Evolutionary conservation across 2,888 invertebrate genomes (phyloP).

Genomic region (Troglohyphantes excavatus): DNA sequence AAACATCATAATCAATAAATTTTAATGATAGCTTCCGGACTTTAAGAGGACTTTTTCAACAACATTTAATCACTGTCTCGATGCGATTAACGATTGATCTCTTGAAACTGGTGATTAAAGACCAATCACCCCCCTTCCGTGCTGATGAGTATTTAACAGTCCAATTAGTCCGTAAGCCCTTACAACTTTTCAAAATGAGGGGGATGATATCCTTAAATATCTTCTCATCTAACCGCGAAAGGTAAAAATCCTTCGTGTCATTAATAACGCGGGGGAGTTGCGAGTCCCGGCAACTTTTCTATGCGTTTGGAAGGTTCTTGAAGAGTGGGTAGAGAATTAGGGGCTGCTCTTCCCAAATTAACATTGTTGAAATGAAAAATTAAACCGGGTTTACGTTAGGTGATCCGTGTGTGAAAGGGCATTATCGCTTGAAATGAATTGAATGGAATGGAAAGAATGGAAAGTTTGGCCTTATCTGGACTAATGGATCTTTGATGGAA

Average conservation of each 20-base stretch:
- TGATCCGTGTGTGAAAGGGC: too few relatives aligned
- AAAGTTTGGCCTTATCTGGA: too few relatives aligned
- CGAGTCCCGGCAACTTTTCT: not conserved
- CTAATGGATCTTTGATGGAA: too few relatives aligned
- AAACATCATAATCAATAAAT: not conserved
- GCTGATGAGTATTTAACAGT: conserved; percentile 65
- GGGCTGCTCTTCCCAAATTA: not conserved
- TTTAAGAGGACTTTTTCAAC: conserved; percentile 19
- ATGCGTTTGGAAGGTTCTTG: not conserved
- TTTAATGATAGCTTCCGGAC: not conserved
- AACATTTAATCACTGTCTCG: conserved; percentile 13
- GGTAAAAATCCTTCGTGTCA: not conserved
- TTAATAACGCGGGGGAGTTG: conserved; percentile 26
- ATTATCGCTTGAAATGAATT: too few relatives aligned
- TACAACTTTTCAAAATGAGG: conserved; percentile 26
- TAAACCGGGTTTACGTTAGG: not conserved
- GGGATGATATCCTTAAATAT: conserved; percentile 21
- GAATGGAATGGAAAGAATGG: too few relatives aligned
- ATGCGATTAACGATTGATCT: conserved; percentile 55
- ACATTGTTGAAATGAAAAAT: not conserved
- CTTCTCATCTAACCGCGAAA: conserved; percentile 53
- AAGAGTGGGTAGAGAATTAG: not conserved
- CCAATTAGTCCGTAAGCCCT: conserved; percentile 43
- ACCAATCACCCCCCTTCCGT: conserved; percentile 49
- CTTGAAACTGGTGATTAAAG: conserved; percentile 54